Conservation (phyloP, 2,797 vertebrate species). For the Spheniscus humboldti region DNA sequence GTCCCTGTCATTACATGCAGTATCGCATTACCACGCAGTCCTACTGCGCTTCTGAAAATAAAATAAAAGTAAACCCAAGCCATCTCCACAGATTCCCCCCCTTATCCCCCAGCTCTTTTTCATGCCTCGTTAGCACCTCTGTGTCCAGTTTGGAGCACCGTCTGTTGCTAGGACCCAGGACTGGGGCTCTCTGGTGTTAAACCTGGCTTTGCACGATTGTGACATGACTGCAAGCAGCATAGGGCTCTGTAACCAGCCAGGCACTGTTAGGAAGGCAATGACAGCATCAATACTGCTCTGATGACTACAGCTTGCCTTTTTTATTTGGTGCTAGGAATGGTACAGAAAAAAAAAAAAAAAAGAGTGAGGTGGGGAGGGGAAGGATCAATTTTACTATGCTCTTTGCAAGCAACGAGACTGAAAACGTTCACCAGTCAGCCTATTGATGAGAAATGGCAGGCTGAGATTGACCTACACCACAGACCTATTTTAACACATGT, state of each 20-base stretch:
- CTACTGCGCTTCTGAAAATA: background rate
- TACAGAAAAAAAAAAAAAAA: background rate
- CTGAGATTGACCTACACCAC: background rate
- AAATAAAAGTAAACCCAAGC: background rate
- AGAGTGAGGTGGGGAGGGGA: background rate
- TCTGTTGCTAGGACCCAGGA: background rate
- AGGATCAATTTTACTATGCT: background rate
- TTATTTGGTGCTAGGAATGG: background rate
- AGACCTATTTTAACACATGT: background rate
- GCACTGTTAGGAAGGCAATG: background rate
- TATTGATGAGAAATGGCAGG: background rate
- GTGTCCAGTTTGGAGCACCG: background rate
- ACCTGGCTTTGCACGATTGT: background rate
- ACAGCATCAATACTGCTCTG: background rate
- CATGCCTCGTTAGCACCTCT: background rate
- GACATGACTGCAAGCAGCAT: background rate
- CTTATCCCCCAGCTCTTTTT: background rate
- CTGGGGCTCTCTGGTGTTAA: background rate
- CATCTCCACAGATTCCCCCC: background rate
- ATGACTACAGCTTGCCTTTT: background rate
- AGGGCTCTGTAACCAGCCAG: background rate
- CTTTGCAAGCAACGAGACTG: background rate
- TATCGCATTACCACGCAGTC: background rate
- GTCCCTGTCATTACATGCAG: background rate
- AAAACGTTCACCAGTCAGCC: background rate